These are phyloP conservation scores for Brachionichthys hirsutus DNA, from an alignment of 2,113 vertebrate genomes.

Conservation along the genomic window DNA sequence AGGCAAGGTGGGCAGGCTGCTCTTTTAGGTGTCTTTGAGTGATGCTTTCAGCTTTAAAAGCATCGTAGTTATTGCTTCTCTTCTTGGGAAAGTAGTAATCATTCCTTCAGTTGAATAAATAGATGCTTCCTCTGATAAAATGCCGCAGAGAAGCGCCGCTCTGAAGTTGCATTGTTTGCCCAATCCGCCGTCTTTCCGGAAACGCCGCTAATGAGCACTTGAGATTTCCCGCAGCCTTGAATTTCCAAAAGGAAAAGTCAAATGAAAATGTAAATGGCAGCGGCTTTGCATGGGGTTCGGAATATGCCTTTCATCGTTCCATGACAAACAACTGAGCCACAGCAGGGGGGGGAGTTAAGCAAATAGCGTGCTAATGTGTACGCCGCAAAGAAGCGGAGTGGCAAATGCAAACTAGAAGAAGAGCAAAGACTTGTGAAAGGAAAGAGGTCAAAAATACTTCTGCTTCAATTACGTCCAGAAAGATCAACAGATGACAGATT, in stretches of 20 bases:
- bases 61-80: too few relatives aligned
- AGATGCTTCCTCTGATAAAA: neutral
- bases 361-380: constrained; percentile 31
- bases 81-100: neutral
- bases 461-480: constrained; percentile 41
- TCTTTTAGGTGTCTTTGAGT: too few relatives aligned
- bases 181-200: neutral
- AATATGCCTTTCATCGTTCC: constrained; percentile 46
- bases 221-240: neutral
- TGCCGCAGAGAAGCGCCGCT: neutral
- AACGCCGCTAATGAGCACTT: constrained; percentile 19
- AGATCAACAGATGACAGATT: constrained; percentile 57
- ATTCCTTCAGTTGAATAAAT: neutral
- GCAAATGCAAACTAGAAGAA: constrained; percentile 39
- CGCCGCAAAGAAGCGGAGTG: constrained; percentile 6
- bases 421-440: constrained; percentile 26
- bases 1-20: too few relatives aligned
- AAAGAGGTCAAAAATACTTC: constrained; percentile 32
- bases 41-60: too few relatives aligned
- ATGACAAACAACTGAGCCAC: constrained; percentile 53
- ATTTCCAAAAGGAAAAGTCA: constrained; percentile 20
- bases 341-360: constrained; percentile 39
- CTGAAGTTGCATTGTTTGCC: neutral
- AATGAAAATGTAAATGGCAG: constrained; percentile 27
- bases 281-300: constrained; percentile 54